Conservation (phyloP, 2,113 vertebrate species). For the Charina bottae region DNA sequence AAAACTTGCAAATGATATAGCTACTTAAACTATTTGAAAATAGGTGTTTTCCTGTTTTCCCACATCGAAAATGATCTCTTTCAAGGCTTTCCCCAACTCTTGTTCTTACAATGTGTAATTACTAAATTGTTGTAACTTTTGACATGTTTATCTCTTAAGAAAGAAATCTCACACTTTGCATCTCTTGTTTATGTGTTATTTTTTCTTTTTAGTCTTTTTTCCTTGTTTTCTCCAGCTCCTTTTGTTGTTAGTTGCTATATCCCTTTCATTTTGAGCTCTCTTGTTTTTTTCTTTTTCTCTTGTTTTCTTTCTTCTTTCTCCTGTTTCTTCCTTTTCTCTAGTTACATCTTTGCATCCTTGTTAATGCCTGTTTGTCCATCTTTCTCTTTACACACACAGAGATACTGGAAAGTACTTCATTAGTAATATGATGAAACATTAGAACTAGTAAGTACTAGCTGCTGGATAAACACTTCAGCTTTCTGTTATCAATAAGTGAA, state of each 20-base stretch:
- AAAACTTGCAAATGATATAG: not conserved
- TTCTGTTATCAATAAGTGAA: not conserved
- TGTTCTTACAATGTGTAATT: not conserved
- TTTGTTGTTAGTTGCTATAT: slow-evolving; percentile 4
- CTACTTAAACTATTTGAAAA: not conserved
- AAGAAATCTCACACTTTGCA: not conserved
- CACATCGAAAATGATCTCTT: not conserved
- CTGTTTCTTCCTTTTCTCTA: not conserved
- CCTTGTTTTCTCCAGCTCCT: not conserved
- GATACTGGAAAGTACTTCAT: slow-evolving; percentile 50
- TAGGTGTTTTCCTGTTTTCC: not conserved
- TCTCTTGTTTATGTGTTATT: not conserved
- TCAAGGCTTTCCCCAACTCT: not conserved
- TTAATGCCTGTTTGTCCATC: not conserved
- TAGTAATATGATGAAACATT: slow-evolving; percentile 60
- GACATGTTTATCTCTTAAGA: not conserved
- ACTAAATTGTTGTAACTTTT: not conserved
- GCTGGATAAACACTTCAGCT: not conserved
- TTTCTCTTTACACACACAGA: slow-evolving; percentile 45
- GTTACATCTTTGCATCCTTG: slow-evolving; percentile 11
- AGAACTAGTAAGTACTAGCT: slow-evolving; percentile 37
- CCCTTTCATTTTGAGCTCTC: not conserved
- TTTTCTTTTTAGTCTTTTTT: not conserved
- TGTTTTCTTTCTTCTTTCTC: not conserved
- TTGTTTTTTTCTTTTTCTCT: not conserved